These are phyloP conservation scores for Meloidogyne chitwoodi DNA, from an alignment of 1,140 invertebrate genomes.

Conservation along the genomic window DNA sequence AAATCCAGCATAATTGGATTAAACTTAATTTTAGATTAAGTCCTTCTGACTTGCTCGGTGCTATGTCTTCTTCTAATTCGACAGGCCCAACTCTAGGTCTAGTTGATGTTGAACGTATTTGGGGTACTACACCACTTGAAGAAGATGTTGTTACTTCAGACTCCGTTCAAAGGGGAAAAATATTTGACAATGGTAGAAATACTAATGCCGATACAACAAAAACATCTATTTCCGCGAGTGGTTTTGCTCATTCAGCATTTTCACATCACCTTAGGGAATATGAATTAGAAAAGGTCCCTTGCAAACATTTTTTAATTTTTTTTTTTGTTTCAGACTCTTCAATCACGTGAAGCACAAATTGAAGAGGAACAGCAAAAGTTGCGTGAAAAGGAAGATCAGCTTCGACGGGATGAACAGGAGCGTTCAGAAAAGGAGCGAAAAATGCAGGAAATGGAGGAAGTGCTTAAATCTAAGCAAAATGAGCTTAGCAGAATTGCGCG, in stretches of 20 bases:
- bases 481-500: slow-evolving; percentile 24
- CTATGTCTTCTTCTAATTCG: neutral
- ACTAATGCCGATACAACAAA: neutral
- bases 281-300: neutral
- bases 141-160: neutral
- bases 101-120: slow-evolving; percentile 6
- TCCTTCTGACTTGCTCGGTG: slow-evolving; percentile 1
- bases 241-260: slow-evolving; percentile 6
- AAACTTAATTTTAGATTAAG: slow-evolving; percentile 2
- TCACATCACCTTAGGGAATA: neutral
- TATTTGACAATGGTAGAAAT: neutral
- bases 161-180: neutral
- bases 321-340: slow-evolving; percentile 9
- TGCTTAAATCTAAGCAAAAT: slow-evolving; percentile 33
- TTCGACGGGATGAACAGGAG: slow-evolving; percentile 35
- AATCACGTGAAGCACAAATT: slow-evolving; percentile 27
- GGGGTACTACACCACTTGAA: slow-evolving; percentile 13
- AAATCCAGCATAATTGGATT: neutral
- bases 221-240: neutral
- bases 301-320: neutral
- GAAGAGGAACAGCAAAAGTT: slow-evolving; percentile 38
- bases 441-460: slow-evolving; percentile 38
- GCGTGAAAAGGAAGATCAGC: slow-evolving; percentile 34
- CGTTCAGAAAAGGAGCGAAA: slow-evolving; percentile 29
- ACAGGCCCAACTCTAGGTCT: neutral